Conservation (phyloP, 2,888 invertebrate genomes). For the Cantharis nigra region DNA sequence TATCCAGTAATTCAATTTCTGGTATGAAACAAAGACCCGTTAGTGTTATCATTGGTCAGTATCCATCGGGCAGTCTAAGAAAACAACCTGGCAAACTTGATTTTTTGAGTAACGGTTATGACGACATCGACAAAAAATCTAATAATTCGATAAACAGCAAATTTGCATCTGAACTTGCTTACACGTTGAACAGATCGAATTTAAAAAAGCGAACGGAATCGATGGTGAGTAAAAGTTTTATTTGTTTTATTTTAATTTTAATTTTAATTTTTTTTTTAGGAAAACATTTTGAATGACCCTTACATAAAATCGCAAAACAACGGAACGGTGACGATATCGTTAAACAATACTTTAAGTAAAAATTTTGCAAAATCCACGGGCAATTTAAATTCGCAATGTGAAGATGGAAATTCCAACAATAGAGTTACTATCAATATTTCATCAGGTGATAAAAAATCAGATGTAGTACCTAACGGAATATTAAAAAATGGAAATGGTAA, state of each 20-base stretch:
- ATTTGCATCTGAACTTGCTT: conserved; percentile 74
- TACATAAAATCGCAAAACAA: conserved; percentile 51
- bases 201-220: conserved; percentile 73
- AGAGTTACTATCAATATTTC: conserved; percentile 51
- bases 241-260: neutral
- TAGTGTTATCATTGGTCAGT: conserved; percentile 74
- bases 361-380: conserved; percentile 50
- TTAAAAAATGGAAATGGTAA: conserved; percentile 40
- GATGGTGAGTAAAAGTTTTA: conserved; percentile 57
- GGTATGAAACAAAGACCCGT: conserved; percentile 66
- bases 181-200: conserved; percentile 78
- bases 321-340: conserved; percentile 52
- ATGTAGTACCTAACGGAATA: conserved; percentile 55
- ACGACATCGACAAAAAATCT: conserved; percentile 42
- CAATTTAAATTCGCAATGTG: conserved; percentile 31
- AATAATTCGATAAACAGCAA: conserved; percentile 64
- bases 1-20: conserved; percentile 44
- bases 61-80: conserved; percentile 61
- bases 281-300: conserved; percentile 47
- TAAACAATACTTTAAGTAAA: conserved; percentile 47
- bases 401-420: conserved; percentile 37
- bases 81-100: conserved; percentile 74
- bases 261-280: conserved; percentile 44
- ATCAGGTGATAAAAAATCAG: conserved; percentile 44
- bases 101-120: conserved; percentile 62